Conservation (phyloP, 2,888 invertebrate genomes). For the Amphipoea lucens region DNA sequence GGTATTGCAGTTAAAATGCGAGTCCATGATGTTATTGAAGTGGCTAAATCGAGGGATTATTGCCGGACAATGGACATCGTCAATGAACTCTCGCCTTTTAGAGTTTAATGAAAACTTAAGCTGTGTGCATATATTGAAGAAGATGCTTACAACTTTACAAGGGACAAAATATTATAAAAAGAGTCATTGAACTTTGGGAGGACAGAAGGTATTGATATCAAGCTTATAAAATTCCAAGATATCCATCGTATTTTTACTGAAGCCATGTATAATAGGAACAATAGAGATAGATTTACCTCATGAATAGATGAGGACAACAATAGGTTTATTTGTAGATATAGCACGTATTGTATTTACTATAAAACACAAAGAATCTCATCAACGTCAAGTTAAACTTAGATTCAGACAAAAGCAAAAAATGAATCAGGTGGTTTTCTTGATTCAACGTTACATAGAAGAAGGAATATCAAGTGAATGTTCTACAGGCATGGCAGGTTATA, state of each 20-base stretch:
- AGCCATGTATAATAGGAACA: slow-evolving; percentile 8
- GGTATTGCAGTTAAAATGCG: slow-evolving; percentile 8
- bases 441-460: neutral
- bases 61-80: slow-evolving; percentile 66
- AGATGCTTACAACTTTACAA: neutral
- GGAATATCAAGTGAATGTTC: neutral
- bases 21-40: slow-evolving; percentile 63
- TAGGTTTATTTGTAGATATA: slow-evolving; percentile 33
- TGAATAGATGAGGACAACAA: slow-evolving; percentile 17
- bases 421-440: neutral
- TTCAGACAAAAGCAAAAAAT: neutral
- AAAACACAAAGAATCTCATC: neutral
- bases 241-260: slow-evolving; percentile 11
- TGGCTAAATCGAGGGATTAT: slow-evolving; percentile 70
- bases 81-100: slow-evolving; percentile 65
- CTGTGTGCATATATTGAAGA: slow-evolving; percentile 21
- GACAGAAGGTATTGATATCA: neutral
- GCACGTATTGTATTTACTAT: slow-evolving; percentile 34
- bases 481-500: neutral
- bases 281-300: slow-evolving; percentile 8
- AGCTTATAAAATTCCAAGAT: slow-evolving; percentile 7
- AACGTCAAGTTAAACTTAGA: slow-evolving; percentile 9
- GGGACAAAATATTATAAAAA: neutral
- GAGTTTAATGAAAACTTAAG: slow-evolving; percentile 46
- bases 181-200: neutral